Evolutionary conservation across 2,888 invertebrate genomes (phyloP).

Genomic region (Cephus rjabovi): DNA sequence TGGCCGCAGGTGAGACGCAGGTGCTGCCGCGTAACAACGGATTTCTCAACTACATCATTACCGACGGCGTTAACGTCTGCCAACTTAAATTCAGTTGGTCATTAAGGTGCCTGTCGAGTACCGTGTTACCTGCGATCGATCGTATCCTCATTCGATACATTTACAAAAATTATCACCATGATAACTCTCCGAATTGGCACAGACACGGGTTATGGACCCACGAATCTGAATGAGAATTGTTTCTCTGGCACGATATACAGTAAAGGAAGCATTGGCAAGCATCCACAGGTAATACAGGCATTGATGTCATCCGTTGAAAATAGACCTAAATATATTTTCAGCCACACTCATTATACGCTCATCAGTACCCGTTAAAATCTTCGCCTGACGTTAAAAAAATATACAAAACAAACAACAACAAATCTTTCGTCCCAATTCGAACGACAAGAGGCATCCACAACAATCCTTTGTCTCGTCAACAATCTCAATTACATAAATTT

Average conservation of each 20-base stretch:
- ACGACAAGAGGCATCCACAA: neutral
- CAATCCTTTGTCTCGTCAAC: neutral
- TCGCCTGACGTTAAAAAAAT: neutral
- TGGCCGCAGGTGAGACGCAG: neutral
- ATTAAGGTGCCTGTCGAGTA: neutral
- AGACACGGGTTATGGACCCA: neutral
- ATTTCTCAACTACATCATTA: neutral
- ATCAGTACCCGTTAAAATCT: neutral
- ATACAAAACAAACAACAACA: neutral
- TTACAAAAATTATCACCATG: neutral
- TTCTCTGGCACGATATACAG: neutral
- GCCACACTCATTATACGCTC: neutral
- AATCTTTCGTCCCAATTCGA: neutral
- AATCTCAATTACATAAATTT: neutral
- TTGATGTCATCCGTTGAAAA: neutral
- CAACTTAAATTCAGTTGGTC: neutral
- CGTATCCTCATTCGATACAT: neutral
- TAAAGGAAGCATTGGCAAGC: neutral
- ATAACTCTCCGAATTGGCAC: neutral
- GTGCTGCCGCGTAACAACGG: constrained; percentile 24
- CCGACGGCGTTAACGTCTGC: neutral
- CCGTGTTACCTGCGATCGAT: neutral
- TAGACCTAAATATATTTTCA: neutral
- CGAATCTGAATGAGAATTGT: neutral
- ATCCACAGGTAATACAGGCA: neutral